Evolutionary conservation across 64 coral and sea anemone genomes (phyloP), one percentile per base, ranked within the genome.

Genomic region (Stichodactyla mertensii): DNA sequence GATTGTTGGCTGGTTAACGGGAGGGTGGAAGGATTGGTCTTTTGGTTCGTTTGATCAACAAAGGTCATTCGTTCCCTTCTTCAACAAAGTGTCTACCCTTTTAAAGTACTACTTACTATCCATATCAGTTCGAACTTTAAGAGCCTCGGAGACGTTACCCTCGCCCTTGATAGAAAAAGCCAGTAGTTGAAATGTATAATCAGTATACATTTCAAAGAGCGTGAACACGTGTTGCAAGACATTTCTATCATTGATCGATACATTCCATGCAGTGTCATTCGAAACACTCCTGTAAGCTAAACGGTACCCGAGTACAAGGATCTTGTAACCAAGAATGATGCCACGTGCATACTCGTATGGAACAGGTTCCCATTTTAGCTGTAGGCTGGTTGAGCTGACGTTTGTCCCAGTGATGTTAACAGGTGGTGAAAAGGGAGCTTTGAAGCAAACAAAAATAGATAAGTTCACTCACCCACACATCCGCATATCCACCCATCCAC

Each of bases 91-190:
- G 56, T 58, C 2, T 58, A 9, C 6, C 56, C 56, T 4, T 58
- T 15, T 58, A 74, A 11, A 74, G 9, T 23, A 10, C 0, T 74
- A 74, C 83, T 58, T 19, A 85, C 83, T 12, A 59, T 85, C 83
- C 45, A 64, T 57, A 55, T 85, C 56, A 18, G 83, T 85, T 10
- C 83, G 16, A 2, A 85, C 22, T 9, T 9, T 24, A 13, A 61
- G 15, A 20, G 19, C 7, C 10, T 85, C 23, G 51, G 55, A 54
- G 18, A 58, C 14, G 31, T 85, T 85, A 0, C 83, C 83, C 7
- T 85, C 56, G 16, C 83, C 83, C 27, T 85, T 85, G 56, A 55
- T 85, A 16, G 83, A 64, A 18, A 62, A 85, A 7, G 83, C 83
- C 14, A 58, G 60, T 7, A 85, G 45, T 36, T 55, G 83, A 16